phyloP scores from a whole-genome alignment of 2,888 invertebrate genomes.

The Agrotis ipsilon region DNA sequence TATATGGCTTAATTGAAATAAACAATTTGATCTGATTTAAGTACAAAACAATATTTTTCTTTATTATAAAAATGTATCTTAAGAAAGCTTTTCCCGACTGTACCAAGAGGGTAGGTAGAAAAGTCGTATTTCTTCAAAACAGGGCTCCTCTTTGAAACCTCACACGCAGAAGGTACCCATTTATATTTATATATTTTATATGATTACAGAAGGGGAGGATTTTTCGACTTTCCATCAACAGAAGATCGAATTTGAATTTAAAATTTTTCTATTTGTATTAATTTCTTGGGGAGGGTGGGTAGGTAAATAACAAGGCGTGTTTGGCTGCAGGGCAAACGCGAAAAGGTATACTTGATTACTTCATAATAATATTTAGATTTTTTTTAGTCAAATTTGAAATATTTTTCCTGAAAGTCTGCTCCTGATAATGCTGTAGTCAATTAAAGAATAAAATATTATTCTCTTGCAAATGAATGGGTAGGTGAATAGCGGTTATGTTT shows the following conservation, averaged over 20 bases:
- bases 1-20: no score
- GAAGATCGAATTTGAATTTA: slow-evolving; percentile 77
- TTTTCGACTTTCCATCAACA: slow-evolving; percentile 69
- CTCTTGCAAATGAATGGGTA: no score
- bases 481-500: no score
- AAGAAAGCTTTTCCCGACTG: slow-evolving; percentile 61
- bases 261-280: slow-evolving; percentile 67
- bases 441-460: neutral
- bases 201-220: slow-evolving; percentile 67
- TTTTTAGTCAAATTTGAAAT: neutral
- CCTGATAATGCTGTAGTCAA: neutral
- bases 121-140: slow-evolving; percentile 85
- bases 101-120: slow-evolving; percentile 76
- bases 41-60: neutral
- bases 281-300: slow-evolving; percentile 42
- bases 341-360: slow-evolving; percentile 1
- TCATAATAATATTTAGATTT: neutral
- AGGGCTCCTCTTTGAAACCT: slow-evolving; percentile 80
- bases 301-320: slow-evolving; percentile 43
- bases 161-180: slow-evolving; percentile 72
- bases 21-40: no score
- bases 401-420: neutral
- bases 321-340: slow-evolving; percentile 32
- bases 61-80: neutral
- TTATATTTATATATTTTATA: slow-evolving; percentile 68